A percentile compares a stretch with the other conserved stretches of the same genome.
These are phyloP conservation scores for Lepidurus apus DNA, from an alignment of 1,140 invertebrate species.

Conservation along the genomic window DNA sequence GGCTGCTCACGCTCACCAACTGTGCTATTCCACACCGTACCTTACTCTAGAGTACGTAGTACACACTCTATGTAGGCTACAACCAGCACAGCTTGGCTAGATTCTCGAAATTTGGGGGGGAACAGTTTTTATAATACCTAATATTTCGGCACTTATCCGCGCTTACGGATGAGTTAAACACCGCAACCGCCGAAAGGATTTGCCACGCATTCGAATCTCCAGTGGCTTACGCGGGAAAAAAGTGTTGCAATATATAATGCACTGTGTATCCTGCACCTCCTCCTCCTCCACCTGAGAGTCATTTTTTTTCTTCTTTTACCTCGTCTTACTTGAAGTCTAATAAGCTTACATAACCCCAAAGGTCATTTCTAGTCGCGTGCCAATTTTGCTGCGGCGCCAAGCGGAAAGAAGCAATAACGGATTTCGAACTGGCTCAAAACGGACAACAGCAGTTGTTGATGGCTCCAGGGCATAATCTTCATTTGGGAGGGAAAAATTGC, in stretches of 20 bases:
- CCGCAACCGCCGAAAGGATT: background rate
- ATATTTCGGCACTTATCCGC: background rate
- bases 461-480: background rate
- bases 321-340: background rate
- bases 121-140: background rate
- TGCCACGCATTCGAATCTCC: background rate
- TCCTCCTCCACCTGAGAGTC: no score
- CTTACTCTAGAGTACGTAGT: background rate
- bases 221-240: no score
- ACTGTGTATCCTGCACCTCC: no score
- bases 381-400: background rate
- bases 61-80: background rate
- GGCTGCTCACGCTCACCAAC: conserved; percentile 17
- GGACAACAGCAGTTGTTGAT: background rate
- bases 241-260: no score
- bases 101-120: background rate
- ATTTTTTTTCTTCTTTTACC: no score
- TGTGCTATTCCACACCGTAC: background rate
- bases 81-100: no score
- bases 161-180: background rate
- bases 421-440: background rate
- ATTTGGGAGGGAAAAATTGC: background rate
- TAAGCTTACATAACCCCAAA: background rate
- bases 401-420: background rate
- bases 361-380: background rate